phyloP scores from a whole-genome alignment of 2,888 invertebrate species.

The Pseudococcus jackbeardsleyi region DNA sequence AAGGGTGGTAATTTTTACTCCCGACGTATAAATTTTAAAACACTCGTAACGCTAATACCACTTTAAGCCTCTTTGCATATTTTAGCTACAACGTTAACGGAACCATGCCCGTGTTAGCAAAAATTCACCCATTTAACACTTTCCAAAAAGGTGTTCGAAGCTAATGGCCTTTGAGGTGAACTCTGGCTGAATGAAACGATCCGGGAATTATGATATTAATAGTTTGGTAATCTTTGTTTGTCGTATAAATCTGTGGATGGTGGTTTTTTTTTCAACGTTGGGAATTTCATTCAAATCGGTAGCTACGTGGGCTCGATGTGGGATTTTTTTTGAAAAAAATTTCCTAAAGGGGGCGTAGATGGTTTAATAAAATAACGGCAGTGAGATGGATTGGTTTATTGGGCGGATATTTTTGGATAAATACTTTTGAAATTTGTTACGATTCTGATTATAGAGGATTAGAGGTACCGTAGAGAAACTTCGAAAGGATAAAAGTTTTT shows the following conservation, averaged over 20 bases:
- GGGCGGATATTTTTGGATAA: background rate
- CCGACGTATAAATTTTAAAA: constrained; percentile 6
- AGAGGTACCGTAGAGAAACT: too few relatives aligned
- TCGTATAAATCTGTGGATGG: background rate
- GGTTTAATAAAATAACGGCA: background rate
- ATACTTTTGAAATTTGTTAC: background rate
- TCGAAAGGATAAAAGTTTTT: too few relatives aligned
- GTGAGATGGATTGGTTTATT: background rate
- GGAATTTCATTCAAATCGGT: background rate
- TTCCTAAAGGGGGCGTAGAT: background rate
- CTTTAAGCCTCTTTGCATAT: constrained; percentile 24
- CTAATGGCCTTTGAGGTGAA: background rate
- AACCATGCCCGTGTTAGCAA: background rate
- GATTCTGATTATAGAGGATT: background rate
- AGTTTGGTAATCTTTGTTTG: background rate
- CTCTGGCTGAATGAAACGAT: background rate
- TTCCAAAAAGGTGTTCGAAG: background rate
- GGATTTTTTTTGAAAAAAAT: background rate
- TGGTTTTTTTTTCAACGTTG: background rate
- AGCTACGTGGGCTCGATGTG: background rate
- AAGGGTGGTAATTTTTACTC: constrained; percentile 9
- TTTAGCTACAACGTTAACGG: background rate
- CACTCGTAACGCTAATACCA: constrained; percentile 23
- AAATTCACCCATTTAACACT: background rate
- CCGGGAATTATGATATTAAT: background rate